phyloP scores from a whole-genome alignment of 2,113 vertebrate species.

The Fregetta grallaria region DNA sequence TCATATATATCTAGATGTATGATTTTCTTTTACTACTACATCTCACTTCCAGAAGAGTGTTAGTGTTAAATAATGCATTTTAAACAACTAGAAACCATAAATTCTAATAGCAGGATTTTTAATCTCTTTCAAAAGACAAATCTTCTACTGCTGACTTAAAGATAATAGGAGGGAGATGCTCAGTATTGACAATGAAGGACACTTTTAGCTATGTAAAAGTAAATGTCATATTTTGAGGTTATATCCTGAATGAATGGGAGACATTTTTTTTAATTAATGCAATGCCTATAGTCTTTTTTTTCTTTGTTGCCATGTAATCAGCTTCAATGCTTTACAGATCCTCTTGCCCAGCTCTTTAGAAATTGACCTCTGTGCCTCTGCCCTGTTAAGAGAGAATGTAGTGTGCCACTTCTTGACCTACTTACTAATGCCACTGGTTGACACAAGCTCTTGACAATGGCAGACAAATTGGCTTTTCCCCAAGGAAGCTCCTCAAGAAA shows the following conservation, averaged over 20 bases:
- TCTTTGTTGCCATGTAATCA: background rate
- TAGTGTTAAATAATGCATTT: conserved; percentile 26
- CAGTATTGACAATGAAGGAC: background rate
- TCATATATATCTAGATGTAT: background rate
- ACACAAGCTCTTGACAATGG: background rate
- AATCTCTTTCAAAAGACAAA: conserved; percentile 32
- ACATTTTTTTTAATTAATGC: background rate
- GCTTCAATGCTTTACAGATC: background rate
- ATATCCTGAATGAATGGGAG: background rate
- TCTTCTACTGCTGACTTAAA: conserved; percentile 18
- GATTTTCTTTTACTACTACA: background rate
- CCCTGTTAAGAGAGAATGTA: background rate
- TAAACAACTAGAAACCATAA: conserved; percentile 22
- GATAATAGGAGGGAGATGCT: background rate
- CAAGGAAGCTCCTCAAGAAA: background rate
- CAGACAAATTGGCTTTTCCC: background rate
- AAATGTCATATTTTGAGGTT: conserved; percentile 32
- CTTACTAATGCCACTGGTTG: background rate
- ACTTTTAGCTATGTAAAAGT: background rate
- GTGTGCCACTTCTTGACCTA: background rate
- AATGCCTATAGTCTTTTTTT: background rate
- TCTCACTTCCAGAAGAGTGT: background rate
- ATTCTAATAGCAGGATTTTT: conserved; percentile 24
- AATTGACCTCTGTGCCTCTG: background rate
- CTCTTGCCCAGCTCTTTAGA: background rate